Conservation (phyloP, 2,797 vertebrate genomes). For the Pipistrellus pygmaeus region DNA sequence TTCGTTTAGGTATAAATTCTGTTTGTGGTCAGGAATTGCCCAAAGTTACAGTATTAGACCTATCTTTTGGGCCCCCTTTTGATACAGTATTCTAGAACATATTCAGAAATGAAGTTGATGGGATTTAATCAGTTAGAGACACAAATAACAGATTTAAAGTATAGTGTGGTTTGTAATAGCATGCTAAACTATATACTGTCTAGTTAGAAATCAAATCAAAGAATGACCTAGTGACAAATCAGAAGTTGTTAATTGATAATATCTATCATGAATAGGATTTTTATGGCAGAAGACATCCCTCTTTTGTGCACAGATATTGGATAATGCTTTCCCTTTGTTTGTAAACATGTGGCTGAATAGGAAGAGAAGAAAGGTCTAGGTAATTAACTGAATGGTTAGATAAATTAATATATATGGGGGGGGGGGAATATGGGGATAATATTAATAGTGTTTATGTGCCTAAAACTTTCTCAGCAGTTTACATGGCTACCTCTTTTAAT, state of each 20-base stretch:
- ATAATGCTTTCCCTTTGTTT: background rate
- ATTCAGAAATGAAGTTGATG: background rate
- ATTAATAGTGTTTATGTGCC: background rate
- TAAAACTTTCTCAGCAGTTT: conserved; percentile 43
- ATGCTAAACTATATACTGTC: background rate
- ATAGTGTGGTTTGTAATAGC: background rate
- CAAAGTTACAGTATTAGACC: conserved; percentile 1
- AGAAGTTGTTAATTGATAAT: background rate
- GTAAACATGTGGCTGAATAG: background rate
- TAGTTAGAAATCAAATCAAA: background rate
- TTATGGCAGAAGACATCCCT: background rate
- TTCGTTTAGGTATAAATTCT: conserved; percentile 52
- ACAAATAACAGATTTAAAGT: background rate
- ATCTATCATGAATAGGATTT: background rate
- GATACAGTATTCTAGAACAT: background rate
- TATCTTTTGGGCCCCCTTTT: background rate
- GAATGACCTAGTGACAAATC: background rate
- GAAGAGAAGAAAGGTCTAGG: conserved; percentile 20
- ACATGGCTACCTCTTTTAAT: background rate
- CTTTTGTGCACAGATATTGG: background rate
- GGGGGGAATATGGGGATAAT: background rate
- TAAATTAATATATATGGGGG: background rate
- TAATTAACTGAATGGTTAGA: conserved; percentile 11
- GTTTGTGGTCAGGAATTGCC: background rate
- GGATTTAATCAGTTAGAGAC: background rate